These are phyloP conservation scores for Zalophus californianus DNA, from an alignment of 2,797 vertebrate genomes.

Conservation along the genomic window DNA sequence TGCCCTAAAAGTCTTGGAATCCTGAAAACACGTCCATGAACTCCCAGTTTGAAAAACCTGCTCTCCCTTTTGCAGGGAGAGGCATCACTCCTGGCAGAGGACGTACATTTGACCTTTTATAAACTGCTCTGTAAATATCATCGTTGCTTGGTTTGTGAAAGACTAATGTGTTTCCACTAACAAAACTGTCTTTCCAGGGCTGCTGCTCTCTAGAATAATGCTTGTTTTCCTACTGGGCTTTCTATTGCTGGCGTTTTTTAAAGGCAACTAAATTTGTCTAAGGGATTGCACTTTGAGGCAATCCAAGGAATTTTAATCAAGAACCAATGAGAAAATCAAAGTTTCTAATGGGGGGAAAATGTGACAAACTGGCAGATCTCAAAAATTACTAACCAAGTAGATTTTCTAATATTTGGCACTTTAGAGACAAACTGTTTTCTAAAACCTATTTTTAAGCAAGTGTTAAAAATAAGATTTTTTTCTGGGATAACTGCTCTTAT, in stretches of 20 bases:
- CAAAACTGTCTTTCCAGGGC: constrained; percentile 74
- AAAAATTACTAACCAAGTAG: constrained; percentile 48
- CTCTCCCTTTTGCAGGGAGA: constrained; percentile 47
- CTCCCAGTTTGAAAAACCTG: neutral
- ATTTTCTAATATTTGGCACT: constrained; percentile 19
- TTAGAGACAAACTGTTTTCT: neutral
- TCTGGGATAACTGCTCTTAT: neutral
- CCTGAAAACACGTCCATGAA: neutral
- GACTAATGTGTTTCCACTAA: constrained; percentile 66
- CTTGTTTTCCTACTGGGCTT: constrained; percentile 63
- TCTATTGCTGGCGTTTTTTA: neutral
- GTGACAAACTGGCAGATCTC: constrained; percentile 65
- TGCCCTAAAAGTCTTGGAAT: constrained; percentile 31
- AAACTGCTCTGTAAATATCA: constrained; percentile 66
- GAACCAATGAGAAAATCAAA: constrained; percentile 56
- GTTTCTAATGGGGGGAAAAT: neutral
- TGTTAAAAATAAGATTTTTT: constrained; percentile 20
- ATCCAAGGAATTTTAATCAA: constrained; percentile 65
- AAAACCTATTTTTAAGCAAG: neutral
- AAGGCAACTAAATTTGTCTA: constrained; percentile 69
- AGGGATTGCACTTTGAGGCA: neutral
- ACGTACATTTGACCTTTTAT: constrained; percentile 78
- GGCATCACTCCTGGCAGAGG: constrained; percentile 58
- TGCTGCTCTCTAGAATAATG: constrained; percentile 27
- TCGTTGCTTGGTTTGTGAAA: constrained; percentile 62